phyloP scores from a whole-genome alignment of 2,113 vertebrate genomes.

The Pluvialis apricaria region DNA sequence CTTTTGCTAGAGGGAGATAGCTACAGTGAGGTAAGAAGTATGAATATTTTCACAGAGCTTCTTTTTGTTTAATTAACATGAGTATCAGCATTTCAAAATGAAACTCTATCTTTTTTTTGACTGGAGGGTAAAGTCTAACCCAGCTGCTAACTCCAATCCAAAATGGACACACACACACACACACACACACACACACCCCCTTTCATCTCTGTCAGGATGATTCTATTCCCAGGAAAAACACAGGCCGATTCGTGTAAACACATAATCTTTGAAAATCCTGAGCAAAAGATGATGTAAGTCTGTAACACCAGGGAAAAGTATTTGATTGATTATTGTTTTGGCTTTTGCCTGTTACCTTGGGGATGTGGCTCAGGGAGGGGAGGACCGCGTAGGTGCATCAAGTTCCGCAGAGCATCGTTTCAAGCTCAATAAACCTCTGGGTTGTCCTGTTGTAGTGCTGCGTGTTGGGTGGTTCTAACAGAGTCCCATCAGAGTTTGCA shows the following conservation, averaged over 20 bases:
- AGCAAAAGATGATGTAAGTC: background rate
- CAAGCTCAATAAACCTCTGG: background rate
- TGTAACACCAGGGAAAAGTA: background rate
- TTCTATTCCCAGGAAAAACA: background rate
- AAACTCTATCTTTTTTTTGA: background rate
- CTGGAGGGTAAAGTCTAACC: background rate
- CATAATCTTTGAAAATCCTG: background rate
- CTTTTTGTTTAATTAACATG: background rate
- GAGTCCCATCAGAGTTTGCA: background rate
- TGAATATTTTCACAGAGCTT: background rate
- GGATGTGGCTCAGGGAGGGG: background rate
- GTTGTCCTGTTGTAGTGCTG: background rate
- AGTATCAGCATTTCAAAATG: background rate
- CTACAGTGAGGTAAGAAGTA: background rate
- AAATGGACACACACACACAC: too few species aligned
- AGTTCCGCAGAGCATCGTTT: background rate
- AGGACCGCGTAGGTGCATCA: too few species aligned
- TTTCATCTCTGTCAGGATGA: background rate
- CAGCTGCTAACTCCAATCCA: background rate
- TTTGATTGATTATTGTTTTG: background rate
- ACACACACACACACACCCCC: too few species aligned
- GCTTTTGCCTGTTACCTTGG: background rate
- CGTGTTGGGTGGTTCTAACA: background rate
- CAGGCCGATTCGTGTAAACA: background rate
- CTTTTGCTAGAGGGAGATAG: background rate